Conservation (phyloP, 2,797 vertebrate species). For the Anguilla marmorata region DNA sequence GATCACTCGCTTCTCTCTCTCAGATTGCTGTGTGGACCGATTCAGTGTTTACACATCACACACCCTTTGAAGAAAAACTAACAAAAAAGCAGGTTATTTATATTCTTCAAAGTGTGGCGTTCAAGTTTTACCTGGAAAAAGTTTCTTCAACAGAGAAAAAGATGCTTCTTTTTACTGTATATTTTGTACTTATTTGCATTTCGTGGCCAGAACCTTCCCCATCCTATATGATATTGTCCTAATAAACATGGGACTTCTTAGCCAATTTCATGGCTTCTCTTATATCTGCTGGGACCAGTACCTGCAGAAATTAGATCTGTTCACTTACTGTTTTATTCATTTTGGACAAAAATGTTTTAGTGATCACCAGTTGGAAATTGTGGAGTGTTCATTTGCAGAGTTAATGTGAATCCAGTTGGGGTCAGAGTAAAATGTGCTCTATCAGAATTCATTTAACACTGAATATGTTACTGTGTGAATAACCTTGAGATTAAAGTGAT, state of each 20-base stretch:
- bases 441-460: not conserved
- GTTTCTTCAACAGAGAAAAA: constrained; percentile 33
- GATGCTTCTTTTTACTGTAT: constrained; percentile 29
- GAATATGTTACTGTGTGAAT: not conserved
- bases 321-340: not conserved
- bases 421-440: not conserved
- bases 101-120: constrained; percentile 21
- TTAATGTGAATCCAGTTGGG: not conserved
- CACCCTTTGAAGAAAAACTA: constrained; percentile 26
- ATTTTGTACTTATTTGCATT: constrained; percentile 19
- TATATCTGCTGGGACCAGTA: not conserved
- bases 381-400: not conserved
- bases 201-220: constrained; percentile 39
- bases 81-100: constrained; percentile 30
- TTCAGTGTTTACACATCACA: constrained; percentile 53
- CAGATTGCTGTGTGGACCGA: constrained; percentile 44
- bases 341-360: not conserved
- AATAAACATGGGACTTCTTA: constrained; percentile 7
- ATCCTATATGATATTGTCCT: constrained; percentile 36
- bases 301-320: not conserved
- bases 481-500: not conserved
- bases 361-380: not conserved
- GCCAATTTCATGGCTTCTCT: not conserved
- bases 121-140: constrained; percentile 17
- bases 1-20: constrained; percentile 39